These are phyloP conservation scores for Zootoca vivipara DNA, from an alignment of 2,113 vertebrate species.

Conservation along the genomic window DNA sequence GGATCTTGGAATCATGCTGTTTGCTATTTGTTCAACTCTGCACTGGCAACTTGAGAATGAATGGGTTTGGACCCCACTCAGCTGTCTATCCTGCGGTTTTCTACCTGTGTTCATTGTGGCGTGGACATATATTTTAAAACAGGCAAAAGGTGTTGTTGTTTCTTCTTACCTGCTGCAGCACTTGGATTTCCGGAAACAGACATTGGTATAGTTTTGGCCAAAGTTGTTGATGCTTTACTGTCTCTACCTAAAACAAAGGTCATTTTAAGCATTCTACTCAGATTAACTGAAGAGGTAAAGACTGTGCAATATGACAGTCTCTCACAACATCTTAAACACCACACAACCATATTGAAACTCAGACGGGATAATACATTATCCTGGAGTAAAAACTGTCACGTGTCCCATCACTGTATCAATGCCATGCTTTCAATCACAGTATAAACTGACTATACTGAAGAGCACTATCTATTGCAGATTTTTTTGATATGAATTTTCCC, in stretches of 20 bases:
- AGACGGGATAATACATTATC: neutral
- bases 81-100: neutral
- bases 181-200: slow-evolving; percentile 79
- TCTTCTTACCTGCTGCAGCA: slow-evolving; percentile 75
- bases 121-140: neutral
- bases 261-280: slow-evolving; percentile 38
- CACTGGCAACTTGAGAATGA: neutral
- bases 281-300: slow-evolving; percentile 9
- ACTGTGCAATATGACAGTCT: neutral
- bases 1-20: neutral
- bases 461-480: neutral
- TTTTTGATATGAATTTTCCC: neutral
- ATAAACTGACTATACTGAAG: neutral
- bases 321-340: neutral
- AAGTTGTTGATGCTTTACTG: slow-evolving; percentile 79
- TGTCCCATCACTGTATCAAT: neutral
- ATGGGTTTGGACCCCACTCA: neutral
- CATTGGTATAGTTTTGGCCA: slow-evolving; percentile 81
- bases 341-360: neutral
- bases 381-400: neutral
- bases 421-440: neutral
- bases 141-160: neutral
- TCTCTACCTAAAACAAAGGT: slow-evolving; percentile 85
- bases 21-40: neutral
- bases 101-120: neutral